Evolutionary conservation across 1,140 invertebrate genomes (phyloP).

Genomic region (Mizuhopecten yessoensis): DNA sequence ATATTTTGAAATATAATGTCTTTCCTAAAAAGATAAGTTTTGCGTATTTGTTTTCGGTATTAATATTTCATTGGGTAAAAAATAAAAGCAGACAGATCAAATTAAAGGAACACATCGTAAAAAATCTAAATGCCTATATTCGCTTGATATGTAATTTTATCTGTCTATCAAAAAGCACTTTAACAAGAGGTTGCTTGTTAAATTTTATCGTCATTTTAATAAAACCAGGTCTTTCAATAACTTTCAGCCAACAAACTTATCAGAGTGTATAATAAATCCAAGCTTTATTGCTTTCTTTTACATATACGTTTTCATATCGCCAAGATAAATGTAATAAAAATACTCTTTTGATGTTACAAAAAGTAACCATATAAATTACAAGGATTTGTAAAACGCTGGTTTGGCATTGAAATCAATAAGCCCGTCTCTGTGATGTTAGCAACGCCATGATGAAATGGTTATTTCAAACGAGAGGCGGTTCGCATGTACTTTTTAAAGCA

Average conservation of each 20-base stretch:
- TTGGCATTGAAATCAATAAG: constrained; percentile 34
- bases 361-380: background rate
- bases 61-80: background rate
- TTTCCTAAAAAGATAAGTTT: background rate
- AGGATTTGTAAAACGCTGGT: background rate
- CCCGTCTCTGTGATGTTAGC: background rate
- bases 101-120: background rate
- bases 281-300: background rate
- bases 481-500: constrained; percentile 14
- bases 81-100: background rate
- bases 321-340: background rate
- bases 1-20: too few relatives aligned
- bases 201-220: background rate
- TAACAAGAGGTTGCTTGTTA: background rate
- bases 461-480: constrained; percentile 37
- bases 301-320: background rate
- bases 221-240: constrained; percentile 14
- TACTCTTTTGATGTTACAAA: background rate
- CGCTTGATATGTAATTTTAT: background rate
- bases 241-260: background rate
- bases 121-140: background rate
- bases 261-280: background rate
- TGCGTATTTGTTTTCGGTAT: background rate
- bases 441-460: background rate
- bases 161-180: background rate